Evolutionary conservation across 1,140 invertebrate genomes (phyloP).

Genomic region (Drosophila serrata): DNA sequence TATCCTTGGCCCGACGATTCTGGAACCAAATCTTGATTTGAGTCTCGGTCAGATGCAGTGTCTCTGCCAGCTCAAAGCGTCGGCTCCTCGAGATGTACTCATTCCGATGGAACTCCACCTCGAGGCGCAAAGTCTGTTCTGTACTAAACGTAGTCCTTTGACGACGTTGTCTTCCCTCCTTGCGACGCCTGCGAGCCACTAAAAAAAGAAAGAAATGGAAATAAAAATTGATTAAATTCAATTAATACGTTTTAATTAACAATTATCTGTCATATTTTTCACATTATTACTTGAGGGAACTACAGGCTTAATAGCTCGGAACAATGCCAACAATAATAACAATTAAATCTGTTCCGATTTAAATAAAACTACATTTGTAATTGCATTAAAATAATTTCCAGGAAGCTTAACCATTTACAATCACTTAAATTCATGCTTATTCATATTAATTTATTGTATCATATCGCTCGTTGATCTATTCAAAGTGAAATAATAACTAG

Average conservation of each 20-base stretch:
- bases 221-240: not conserved
- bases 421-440: not conserved
- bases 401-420: not conserved
- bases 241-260: not conserved
- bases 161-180: slow-evolving; percentile 93
- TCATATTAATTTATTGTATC: not conserved
- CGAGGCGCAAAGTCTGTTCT: slow-evolving; percentile 95
- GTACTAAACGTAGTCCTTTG: slow-evolving; percentile 97
- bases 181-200: slow-evolving; percentile 94
- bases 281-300: no score
- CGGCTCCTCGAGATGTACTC: slow-evolving; percentile 96
- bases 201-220: slow-evolving; percentile 1
- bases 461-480: slow-evolving; percentile 12
- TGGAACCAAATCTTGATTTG: slow-evolving; percentile 99
- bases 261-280: not conserved
- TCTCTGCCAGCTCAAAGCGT: slow-evolving; percentile 94
- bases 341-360: no score
- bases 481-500: slow-evolving; percentile 19
- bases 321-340: no score
- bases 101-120: slow-evolving; percentile 95
- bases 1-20: slow-evolving; percentile 97
- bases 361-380: no score
- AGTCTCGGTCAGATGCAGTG: slow-evolving; percentile 94
- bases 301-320: not conserved
- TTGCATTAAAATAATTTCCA: not conserved